Evolutionary conservation across 1,140 invertebrate genomes (phyloP).

Genomic region (Arctopsyche grandis): DNA sequence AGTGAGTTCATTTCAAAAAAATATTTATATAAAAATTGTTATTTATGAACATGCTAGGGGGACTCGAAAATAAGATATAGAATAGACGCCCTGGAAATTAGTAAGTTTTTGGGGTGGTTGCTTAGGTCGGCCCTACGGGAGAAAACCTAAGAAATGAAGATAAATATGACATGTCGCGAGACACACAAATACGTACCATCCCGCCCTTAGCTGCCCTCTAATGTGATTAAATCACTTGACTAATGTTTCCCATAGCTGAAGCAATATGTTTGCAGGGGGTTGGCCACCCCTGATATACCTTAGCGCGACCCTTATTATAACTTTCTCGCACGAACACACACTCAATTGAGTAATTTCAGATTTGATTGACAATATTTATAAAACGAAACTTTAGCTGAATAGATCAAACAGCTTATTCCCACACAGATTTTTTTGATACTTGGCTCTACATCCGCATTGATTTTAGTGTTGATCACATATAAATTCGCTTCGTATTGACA

Average conservation of each 20-base stretch:
- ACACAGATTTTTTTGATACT: too few species aligned
- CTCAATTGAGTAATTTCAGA: too few species aligned
- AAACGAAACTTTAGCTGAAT: too few species aligned
- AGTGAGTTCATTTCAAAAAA: too few species aligned
- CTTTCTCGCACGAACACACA: not conserved
- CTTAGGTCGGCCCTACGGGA: not conserved
- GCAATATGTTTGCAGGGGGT: slow-evolving; percentile 39
- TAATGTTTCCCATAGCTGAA: slow-evolving; percentile 38
- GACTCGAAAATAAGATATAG: slow-evolving; percentile 9
- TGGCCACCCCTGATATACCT: not conserved
- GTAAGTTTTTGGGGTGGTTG: slow-evolving; percentile 18
- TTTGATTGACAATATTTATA: too few species aligned
- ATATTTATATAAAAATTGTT: slow-evolving; percentile 20
- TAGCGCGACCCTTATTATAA: slow-evolving; percentile 11
- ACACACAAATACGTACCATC: slow-evolving; percentile 34
- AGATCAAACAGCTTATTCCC: too few species aligned
- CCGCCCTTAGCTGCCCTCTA: slow-evolving; percentile 45
- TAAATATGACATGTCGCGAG: slow-evolving; percentile 44
- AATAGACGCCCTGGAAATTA: slow-evolving; percentile 27
- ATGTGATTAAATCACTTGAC: slow-evolving; percentile 54
- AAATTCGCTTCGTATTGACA: not conserved
- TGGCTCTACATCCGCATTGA: too few species aligned
- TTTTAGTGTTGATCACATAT: too few species aligned
- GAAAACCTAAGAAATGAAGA: slow-evolving; percentile 49
- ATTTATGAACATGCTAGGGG: slow-evolving; percentile 18